A percentile compares a stretch with the other conserved stretches of the same genome.
phyloP scores from a whole-genome alignment of 2,888 invertebrate genomes.

The Nineta flava region DNA sequence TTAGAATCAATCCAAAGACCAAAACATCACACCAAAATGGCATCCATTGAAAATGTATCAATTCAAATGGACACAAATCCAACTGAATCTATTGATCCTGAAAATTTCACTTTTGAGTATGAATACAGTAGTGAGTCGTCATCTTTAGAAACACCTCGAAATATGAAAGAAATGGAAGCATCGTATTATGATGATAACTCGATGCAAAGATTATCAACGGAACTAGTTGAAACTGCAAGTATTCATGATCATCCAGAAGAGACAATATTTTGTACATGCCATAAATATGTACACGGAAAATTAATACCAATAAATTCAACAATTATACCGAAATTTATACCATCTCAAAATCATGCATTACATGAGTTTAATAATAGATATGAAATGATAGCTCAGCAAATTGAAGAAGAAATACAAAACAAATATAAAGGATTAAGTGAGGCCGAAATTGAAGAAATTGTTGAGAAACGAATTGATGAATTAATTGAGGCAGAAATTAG shows the following conservation, averaged over 20 bases:
- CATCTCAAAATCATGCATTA: background rate
- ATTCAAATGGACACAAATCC: too few relatives aligned
- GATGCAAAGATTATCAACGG: background rate
- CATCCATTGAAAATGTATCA: too few relatives aligned
- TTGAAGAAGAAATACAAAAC: background rate
- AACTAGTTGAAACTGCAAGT: background rate
- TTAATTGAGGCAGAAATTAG: background rate
- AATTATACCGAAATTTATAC: background rate
- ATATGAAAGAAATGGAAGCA: background rate
- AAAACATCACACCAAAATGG: too few relatives aligned
- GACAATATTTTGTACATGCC: constrained; percentile 4
- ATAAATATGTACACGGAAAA: constrained; percentile 1
- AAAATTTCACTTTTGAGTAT: background rate
- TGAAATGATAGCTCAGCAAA: background rate
- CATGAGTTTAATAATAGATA: background rate
- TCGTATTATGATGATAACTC: background rate
- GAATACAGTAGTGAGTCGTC: background rate
- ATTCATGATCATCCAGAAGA: background rate
- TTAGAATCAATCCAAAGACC: too few relatives aligned
- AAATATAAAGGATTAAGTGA: background rate
- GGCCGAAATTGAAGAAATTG: background rate
- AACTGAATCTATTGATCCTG: too few relatives aligned
- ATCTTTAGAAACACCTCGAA: background rate
- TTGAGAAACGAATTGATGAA: background rate
- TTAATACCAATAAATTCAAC: constrained; percentile 1